Percentiles rank a stretch among this genome's conserved stretches.
Evolutionary conservation across 2,797 vertebrate genomes (phyloP).

Genomic region (Dicrostonyx torquatus): DNA sequence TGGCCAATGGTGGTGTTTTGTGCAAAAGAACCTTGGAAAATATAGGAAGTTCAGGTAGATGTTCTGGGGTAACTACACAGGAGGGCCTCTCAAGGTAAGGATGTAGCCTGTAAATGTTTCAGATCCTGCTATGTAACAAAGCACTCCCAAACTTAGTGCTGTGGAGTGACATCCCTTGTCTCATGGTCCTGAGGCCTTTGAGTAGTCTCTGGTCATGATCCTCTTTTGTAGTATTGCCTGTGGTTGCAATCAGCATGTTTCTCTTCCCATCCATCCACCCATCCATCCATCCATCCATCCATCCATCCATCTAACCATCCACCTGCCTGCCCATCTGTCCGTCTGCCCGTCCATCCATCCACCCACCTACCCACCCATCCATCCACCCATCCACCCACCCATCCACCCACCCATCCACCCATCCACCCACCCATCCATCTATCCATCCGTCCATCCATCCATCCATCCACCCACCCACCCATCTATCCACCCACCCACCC

Average conservation of each 20-base stretch:
- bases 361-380: fast-evolving
- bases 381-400: no score
- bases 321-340: fast-evolving
- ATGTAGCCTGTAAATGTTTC: background rate
- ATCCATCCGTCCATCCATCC: no score
- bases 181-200: background rate
- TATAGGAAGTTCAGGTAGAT: background rate
- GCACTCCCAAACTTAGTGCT: background rate
- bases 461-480: no score
- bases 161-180: background rate
- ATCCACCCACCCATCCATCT: no score
- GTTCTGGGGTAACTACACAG: background rate
- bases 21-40: background rate
- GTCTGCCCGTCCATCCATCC: no score
- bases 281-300: no score
- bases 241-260: background rate
- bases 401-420: no score
- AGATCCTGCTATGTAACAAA: background rate
- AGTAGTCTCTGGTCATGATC: background rate
- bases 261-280: background rate
- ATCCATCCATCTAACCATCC: no score
- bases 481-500: no score
- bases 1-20: background rate
- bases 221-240: background rate
- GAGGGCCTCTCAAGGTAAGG: background rate